These are phyloP conservation scores for Dendrocincla fuliginosa DNA, from an alignment of 2,797 vertebrate species.

Conservation along the genomic window DNA sequence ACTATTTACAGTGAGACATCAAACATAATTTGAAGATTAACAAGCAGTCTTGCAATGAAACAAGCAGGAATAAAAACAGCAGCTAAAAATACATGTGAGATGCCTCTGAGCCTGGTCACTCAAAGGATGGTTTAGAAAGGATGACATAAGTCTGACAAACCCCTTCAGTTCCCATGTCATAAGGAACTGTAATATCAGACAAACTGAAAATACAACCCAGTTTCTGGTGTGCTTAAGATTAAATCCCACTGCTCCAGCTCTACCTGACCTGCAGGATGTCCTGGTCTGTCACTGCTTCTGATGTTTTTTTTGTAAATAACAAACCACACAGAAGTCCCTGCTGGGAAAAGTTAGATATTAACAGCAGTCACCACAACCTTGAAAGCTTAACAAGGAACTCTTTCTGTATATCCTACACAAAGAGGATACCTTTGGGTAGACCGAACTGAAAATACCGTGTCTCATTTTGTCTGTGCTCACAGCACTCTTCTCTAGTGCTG, in stretches of 20 bases:
- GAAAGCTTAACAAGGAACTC: neutral
- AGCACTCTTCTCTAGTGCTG: neutral
- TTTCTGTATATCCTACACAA: neutral
- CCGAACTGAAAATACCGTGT: neutral
- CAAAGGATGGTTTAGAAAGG: neutral
- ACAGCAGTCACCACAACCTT: neutral
- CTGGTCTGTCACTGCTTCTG: neutral
- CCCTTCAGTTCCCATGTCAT: neutral
- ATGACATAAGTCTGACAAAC: neutral
- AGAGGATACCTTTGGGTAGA: neutral
- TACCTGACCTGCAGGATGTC: neutral
- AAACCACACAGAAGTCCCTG: neutral
- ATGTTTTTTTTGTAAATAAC: neutral
- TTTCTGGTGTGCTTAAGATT: neutral
- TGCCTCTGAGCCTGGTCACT: neutral
- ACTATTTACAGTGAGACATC: conserved; percentile 1
- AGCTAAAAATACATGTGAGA: neutral
- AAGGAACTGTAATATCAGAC: neutral
- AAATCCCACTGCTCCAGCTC: neutral
- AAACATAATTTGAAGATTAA: neutral
- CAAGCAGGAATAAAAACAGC: neutral
- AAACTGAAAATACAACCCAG: neutral
- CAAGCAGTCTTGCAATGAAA: neutral
- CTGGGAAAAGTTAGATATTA: neutral
- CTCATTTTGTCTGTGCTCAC: neutral